Conservation (phyloP, 1,140 invertebrate species). For the Radopholus similis region DNA sequence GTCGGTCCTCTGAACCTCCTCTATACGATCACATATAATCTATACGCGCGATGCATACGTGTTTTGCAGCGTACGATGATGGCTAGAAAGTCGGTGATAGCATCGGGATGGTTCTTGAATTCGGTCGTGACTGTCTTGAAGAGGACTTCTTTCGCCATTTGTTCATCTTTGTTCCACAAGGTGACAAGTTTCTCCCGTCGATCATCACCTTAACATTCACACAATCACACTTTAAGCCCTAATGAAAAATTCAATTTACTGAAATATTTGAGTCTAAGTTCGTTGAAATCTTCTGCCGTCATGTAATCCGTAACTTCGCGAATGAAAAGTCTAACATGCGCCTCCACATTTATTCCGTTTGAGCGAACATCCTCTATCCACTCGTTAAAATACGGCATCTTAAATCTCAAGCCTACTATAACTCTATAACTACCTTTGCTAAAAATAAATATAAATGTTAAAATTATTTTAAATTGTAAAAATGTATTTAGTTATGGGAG, state of each 20-base stretch:
- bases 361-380: too few relatives aligned
- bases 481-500: too few relatives aligned
- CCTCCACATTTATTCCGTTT: not conserved
- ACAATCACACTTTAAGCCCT: not conserved
- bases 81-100: not conserved
- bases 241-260: not conserved
- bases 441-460: too few relatives aligned
- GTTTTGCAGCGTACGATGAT: slow-evolving; percentile 1
- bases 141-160: not conserved
- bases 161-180: not conserved
- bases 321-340: not conserved
- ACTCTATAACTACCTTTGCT: too few relatives aligned
- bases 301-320: not conserved
- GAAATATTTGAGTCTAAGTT: not conserved
- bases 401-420: too few relatives aligned
- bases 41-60: not conserved
- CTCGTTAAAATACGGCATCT: too few relatives aligned
- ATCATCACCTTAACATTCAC: not conserved
- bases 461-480: too few relatives aligned
- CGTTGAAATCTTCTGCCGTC: not conserved
- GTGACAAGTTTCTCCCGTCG: not conserved
- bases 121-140: not conserved
- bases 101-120: not conserved
- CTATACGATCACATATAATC: not conserved
- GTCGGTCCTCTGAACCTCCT: not conserved